These are phyloP conservation scores for Calidris pugnax DNA, from an alignment of 2,113 vertebrate genomes.

Conservation along the genomic window DNA sequence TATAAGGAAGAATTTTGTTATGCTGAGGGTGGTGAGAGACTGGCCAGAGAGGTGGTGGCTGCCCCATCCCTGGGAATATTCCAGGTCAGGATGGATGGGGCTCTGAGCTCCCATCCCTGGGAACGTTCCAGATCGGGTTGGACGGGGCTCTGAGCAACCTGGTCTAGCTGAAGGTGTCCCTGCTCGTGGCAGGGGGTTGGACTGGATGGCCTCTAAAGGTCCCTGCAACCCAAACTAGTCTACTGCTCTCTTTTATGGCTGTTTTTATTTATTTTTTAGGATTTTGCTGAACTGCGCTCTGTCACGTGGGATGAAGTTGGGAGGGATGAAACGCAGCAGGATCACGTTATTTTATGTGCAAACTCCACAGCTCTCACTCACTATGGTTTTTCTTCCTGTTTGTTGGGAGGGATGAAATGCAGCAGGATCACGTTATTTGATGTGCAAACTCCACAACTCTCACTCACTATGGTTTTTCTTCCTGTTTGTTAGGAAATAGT, in stretches of 20 bases:
- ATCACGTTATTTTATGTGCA: background rate
- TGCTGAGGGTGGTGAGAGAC: background rate
- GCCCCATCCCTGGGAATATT: background rate
- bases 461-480: background rate
- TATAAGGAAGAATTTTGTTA: background rate
- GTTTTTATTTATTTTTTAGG: background rate
- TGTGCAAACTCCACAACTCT: background rate
- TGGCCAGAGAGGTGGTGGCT: background rate
- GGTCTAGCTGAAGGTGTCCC: background rate
- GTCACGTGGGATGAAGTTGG: background rate
- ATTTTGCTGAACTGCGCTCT: background rate
- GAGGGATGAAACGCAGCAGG: rapidly evolving
- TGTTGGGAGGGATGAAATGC: rapidly evolving
- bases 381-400: background rate
- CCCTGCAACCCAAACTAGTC: background rate
- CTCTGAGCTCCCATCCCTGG: background rate
- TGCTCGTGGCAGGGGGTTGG: background rate
- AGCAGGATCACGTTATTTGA: background rate
- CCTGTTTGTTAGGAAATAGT: conserved; percentile 84
- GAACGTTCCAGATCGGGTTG: background rate
- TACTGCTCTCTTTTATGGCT: background rate
- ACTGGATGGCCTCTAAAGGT: background rate
- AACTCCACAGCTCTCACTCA: background rate
- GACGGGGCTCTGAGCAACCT: background rate
- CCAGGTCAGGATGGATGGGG: background rate